Base-by-base conservation (phyloP, 2,888 invertebrate genomes). In the Salticus scenicus region DNA sequence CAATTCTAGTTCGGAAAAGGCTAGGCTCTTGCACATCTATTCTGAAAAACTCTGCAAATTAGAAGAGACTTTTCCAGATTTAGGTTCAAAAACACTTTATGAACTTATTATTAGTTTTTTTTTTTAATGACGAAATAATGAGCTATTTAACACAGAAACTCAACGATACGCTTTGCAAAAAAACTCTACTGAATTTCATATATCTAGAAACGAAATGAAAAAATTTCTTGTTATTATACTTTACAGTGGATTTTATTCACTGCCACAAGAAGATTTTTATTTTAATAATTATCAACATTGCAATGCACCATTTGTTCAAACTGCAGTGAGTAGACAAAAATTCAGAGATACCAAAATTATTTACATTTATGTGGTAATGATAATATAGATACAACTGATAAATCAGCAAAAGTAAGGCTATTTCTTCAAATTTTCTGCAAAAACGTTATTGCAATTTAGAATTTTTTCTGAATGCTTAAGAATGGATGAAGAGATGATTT, bases 401-500 rank as follows among this genome's bases (percentile, higher is more conserved):
- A 70, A 27, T n/a, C 37, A 27, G 20, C 31, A 41, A 67, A 67
- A 67, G 67, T 67, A 1, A 30, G 67, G 8, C 1, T 4, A 1
- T 70, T 70, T 12, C 70, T 70, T 4, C 20, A 70, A 4, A 27
- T 41, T 10, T 70, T 70, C 12, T 24, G 37, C 14, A 70, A 33
- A n/a, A 70, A 70, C n/a, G 20, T 37, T 70, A 12, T 47, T 27
- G 17, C 24, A 41, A 24, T 72, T 47, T 30, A 30, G 72, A 33
- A 28, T 27, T 5, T 69, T 69, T 72, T 47, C 30, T 28, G 51
- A 72, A 30, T 28, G 17, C 17, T 24, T 47, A 27, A 20, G 47
- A 20, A 14, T 47, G 17, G 72, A 47, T 47, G 72, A 72, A 27
- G 30, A 72, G 17, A 72, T 72, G 72, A 42, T 72, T 17, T 27